Conservation (phyloP, 2,888 invertebrate genomes). For the Stenodera caucasica region DNA sequence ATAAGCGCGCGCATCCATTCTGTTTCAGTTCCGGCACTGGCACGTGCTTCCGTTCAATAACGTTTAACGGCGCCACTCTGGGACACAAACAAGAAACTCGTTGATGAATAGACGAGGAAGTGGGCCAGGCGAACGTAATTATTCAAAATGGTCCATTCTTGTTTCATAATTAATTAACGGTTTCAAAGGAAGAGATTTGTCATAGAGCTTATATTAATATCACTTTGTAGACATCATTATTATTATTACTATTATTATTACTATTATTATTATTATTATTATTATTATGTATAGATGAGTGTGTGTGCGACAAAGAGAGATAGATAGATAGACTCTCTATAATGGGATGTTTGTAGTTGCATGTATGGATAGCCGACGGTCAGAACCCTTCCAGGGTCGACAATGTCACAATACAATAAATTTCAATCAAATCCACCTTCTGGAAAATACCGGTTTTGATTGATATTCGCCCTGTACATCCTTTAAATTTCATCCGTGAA, state of each 20-base stretch:
- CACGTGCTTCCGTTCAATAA: slow-evolving; percentile 47
- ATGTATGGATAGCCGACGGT: neutral
- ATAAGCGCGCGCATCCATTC: slow-evolving; percentile 35
- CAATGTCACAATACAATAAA: neutral
- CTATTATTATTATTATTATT: too few species aligned
- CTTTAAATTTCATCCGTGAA: too few species aligned
- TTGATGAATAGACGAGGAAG: slow-evolving; percentile 31
- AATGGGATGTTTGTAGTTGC: neutral
- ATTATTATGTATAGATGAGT: neutral
- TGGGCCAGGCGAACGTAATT: slow-evolving; percentile 32
- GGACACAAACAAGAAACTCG: slow-evolving; percentile 35
- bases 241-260: slow-evolving; percentile 10
- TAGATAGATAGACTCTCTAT: too few species aligned
- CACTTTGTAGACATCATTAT: neutral
- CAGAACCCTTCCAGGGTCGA: neutral
- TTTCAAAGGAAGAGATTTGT: slow-evolving; percentile 30
- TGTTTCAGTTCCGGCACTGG: slow-evolving; percentile 40
- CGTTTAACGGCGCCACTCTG: slow-evolving; percentile 35
- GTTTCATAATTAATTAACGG: slow-evolving; percentile 34
- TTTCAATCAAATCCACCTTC: too few species aligned
- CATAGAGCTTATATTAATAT: slow-evolving; percentile 22
- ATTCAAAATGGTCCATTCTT: slow-evolving; percentile 32
- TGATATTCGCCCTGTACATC: neutral
- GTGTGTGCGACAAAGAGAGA: too few species aligned
- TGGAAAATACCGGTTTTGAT: neutral